phyloP scores from a whole-genome alignment of 2,113 vertebrate genomes.

The Zosterops borbonicus region DNA sequence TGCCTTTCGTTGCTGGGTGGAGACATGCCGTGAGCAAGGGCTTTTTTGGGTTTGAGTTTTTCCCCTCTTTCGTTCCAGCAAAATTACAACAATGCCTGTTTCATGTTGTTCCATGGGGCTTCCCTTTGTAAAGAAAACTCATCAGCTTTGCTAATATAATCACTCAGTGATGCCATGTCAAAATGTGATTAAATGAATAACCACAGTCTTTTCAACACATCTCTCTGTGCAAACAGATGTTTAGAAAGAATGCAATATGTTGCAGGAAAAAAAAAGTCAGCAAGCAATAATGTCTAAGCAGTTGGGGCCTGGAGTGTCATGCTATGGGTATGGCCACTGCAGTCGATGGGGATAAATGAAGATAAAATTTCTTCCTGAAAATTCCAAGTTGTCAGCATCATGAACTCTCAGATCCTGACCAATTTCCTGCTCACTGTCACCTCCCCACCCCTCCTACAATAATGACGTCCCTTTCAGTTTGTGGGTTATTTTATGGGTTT shows the following conservation, averaged over 20 bases:
- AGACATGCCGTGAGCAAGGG: constrained; percentile 26
- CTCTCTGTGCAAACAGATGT: constrained; percentile 57
- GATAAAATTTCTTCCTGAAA: not conserved
- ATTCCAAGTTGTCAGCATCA: not conserved
- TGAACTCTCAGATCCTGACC: not conserved
- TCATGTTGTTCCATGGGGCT: constrained; percentile 51
- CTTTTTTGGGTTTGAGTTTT: constrained; percentile 32
- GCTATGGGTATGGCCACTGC: not conserved
- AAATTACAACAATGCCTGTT: constrained; percentile 38
- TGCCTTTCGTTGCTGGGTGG: constrained; percentile 46
- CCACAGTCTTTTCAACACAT: constrained; percentile 64
- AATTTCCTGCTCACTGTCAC: not conserved
- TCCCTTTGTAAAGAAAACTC: constrained; percentile 59
- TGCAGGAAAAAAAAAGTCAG: not conserved
- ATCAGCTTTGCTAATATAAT: constrained; percentile 59
- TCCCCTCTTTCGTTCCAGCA: constrained; percentile 38
- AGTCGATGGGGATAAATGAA: not conserved
- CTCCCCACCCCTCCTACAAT: not conserved
- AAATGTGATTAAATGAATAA: constrained; percentile 63
- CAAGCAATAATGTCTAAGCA: not conserved
- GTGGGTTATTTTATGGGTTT: not conserved
- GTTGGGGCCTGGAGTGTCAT: not conserved
- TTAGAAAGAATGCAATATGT: constrained; percentile 47
- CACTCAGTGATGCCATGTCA: constrained; percentile 57
- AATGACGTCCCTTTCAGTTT: not conserved